phyloP scores from a whole-genome alignment of 2,113 vertebrate genomes.

The Sciurus niger region DNA sequence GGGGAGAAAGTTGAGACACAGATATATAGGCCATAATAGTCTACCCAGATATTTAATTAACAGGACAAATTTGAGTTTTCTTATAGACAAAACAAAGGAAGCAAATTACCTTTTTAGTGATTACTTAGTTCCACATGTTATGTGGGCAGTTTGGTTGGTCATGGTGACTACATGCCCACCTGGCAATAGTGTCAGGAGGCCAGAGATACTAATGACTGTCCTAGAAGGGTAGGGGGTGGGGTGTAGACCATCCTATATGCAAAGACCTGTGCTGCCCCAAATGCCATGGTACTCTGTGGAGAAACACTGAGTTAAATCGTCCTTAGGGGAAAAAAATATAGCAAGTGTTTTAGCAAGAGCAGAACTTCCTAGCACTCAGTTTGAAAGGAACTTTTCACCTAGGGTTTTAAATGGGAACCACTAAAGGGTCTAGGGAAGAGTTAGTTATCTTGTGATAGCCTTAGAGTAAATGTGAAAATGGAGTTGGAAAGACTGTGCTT shows the following conservation, averaged over 20 bases:
- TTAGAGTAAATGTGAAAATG: not conserved
- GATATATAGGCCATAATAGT: not conserved
- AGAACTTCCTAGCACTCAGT: not conserved
- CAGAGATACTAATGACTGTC: not conserved
- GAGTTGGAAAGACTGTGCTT: constrained; percentile 9
- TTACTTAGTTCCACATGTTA: constrained; percentile 9
- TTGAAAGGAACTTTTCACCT: constrained; percentile 31
- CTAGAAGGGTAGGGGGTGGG: no score
- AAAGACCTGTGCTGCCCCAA: constrained; percentile 18
- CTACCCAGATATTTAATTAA: constrained; percentile 2
- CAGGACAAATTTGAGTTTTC: constrained; percentile 38
- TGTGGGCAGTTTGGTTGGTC: constrained; percentile 47
- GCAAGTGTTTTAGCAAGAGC: not conserved
- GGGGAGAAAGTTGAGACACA: not conserved
- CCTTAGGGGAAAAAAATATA: not conserved
- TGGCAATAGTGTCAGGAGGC: not conserved
- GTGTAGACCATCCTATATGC: not conserved
- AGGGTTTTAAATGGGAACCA: not conserved
- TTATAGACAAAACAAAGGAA: constrained; percentile 32
- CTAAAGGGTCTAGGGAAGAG: constrained; percentile 22
- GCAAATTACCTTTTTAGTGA: not conserved
- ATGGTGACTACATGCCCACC: not conserved
- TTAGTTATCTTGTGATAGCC: not conserved
- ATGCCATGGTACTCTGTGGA: not conserved
- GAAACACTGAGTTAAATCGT: constrained; percentile 31